Base-by-base conservation (phyloP, 2,888 invertebrate species). In the Drosophila prolongata region DNA sequence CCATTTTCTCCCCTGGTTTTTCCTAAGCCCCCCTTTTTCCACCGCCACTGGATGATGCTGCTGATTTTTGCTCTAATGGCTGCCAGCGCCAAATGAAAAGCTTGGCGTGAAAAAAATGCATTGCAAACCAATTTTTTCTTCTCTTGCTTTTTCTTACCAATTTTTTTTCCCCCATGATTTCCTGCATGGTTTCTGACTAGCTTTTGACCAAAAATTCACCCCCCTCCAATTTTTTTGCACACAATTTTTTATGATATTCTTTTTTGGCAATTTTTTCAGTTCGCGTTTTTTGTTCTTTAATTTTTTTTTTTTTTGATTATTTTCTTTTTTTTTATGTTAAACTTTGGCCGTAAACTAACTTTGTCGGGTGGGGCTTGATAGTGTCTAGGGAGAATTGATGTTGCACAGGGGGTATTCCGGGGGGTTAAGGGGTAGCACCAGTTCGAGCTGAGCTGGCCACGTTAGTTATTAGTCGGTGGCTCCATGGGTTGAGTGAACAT, bases 41-140 rank as follows among this genome's bases (percentile, higher is more conserved):
- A 9, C 13, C 19, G 13, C 24, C 46, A 14, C 30, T 27, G 44
- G 77, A 65, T 77, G 80, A 65, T 77, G 80, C 81, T 88, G 84
- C 80, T 88, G 88, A 86, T 88, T 88, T 86, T 88, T 86, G 59
- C 76, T 76, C 88, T 86, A 86, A 86, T 86, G 86, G 88, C 76
- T 86, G 75, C 78, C 83, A 83, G 76, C 82, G 85, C 75, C 84
- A 78, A 83, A 87, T 84, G 79, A 87, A 85, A 85, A 85, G 78
- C 86, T 61, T 65, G 37, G 42, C 58, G 60, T 44, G 72, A 74
- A 71, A 69, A 80, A 80, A 79, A 46, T 56, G 59, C 73, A 73
- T 83, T 86, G 79, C 82, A 79, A 83, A 86, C 86, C 86, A 83
- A 76, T 76, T 80, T 83, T 86, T 85, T 57, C 11, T 46, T 54